These are phyloP conservation scores for Dromas ardeola DNA, from an alignment of 2,113 vertebrate species.

Conservation along the genomic window DNA sequence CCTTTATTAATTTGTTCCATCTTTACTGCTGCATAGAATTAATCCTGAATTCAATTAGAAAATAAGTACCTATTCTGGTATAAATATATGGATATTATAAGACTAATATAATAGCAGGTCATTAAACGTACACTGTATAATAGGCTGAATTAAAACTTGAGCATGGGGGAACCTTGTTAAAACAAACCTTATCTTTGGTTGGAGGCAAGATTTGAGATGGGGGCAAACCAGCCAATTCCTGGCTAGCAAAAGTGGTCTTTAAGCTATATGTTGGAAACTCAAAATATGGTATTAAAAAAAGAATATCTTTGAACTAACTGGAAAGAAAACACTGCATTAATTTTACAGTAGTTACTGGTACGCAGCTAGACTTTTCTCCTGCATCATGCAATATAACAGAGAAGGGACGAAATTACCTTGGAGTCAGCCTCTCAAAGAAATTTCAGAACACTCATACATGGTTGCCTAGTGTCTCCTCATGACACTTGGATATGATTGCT, in stretches of 20 bases:
- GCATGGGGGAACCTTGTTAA: not conserved
- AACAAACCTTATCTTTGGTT: fast-evolving
- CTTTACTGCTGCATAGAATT: not conserved
- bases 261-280: not conserved
- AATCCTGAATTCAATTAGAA: not conserved
- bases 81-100: not conserved
- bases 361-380: not conserved
- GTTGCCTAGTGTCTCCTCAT: not conserved
- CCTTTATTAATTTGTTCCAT: not conserved
- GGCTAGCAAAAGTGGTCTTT: not conserved
- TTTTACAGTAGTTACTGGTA: not conserved
- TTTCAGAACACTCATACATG: not conserved
- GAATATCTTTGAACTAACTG: not conserved
- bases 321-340: not conserved
- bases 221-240: not conserved
- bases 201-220: not conserved
- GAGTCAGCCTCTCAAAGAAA: not conserved
- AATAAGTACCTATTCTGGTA: not conserved
- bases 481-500: not conserved
- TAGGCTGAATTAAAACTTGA: not conserved
- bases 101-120: not conserved
- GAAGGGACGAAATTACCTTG: not conserved
- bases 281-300: not conserved
- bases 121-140: not conserved
- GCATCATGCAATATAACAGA: not conserved